Evolutionary conservation across 2,113 vertebrate species (phyloP).

Genomic region (Halcyon malimbica): DNA sequence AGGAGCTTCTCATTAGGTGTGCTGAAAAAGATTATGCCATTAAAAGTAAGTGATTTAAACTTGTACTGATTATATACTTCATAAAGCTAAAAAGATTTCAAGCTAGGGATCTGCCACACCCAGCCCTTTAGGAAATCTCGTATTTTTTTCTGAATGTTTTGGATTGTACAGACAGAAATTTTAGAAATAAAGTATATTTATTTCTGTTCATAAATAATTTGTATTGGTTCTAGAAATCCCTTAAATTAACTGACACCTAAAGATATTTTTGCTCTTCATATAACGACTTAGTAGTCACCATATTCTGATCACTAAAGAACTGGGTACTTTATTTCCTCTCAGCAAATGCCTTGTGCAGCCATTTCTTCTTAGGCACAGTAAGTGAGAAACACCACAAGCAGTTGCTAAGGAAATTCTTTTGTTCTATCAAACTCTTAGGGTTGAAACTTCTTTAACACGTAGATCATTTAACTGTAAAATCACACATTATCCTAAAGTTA

Average conservation of each 20-base stretch:
- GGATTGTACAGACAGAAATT: neutral
- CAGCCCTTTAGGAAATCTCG: neutral
- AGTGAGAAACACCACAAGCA: neutral
- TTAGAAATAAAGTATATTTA: neutral
- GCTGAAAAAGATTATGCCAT: constrained; percentile 73
- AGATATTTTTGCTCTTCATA: neutral
- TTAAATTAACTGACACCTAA: neutral
- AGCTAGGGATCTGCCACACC: neutral
- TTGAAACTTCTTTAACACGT: neutral
- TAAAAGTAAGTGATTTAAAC: neutral
- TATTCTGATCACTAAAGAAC: neutral
- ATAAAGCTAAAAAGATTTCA: neutral
- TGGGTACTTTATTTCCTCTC: neutral
- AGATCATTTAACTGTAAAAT: neutral
- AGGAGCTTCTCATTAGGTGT: constrained; percentile 98
- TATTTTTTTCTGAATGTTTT: neutral
- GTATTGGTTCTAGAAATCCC: neutral
- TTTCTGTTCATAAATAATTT: neutral
- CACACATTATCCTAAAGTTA: neutral
- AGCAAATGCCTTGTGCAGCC: neutral
- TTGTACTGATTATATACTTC: neutral
- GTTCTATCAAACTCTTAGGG: neutral
- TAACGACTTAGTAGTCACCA: neutral
- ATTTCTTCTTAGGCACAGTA: neutral
- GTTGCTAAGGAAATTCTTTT: neutral